These are phyloP conservation scores for Brotula barbata DNA, from an alignment of 2,797 vertebrate genomes.

Conservation along the genomic window DNA sequence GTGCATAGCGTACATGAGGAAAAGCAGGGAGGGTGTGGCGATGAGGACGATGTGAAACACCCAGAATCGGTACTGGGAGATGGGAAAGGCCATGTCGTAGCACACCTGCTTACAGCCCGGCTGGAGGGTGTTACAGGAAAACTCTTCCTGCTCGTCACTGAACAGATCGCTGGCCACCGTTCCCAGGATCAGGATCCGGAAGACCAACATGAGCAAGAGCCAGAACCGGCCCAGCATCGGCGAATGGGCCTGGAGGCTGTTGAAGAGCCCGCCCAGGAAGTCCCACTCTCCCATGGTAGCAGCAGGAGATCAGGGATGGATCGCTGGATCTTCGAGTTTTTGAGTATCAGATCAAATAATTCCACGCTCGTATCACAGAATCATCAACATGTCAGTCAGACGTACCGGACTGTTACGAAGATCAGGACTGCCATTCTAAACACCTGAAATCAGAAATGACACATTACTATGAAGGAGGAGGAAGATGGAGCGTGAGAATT, in stretches of 20 bases:
- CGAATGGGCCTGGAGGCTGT: constrained; percentile 84
- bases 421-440: neutral
- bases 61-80: constrained; percentile 96
- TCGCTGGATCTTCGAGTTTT: neutral
- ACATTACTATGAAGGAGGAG: neutral
- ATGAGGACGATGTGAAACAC: constrained; percentile 93
- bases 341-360: neutral
- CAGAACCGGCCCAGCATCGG: constrained; percentile 92
- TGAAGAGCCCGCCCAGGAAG: constrained; percentile 83
- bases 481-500: too few species aligned
- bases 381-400: too few species aligned
- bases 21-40: constrained; percentile 87
- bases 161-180: constrained; percentile 91
- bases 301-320: neutral
- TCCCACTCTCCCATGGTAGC: constrained; percentile 87
- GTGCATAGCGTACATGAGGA: constrained; percentile 87
- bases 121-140: constrained; percentile 92
- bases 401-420: too few species aligned
- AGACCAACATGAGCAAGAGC: constrained; percentile 91
- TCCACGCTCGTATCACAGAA: too few species aligned
- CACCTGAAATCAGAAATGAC: constrained; percentile 31
- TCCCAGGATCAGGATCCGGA: constrained; percentile 89
- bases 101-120: constrained; percentile 93
- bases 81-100: constrained; percentile 89
- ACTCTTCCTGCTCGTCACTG: constrained; percentile 90